Percentiles rank a stretch among this genome's conserved stretches.
These are phyloP conservation scores for Sebastes umbrosus DNA, from an alignment of 2,797 vertebrate genomes.

Conservation along the genomic window DNA sequence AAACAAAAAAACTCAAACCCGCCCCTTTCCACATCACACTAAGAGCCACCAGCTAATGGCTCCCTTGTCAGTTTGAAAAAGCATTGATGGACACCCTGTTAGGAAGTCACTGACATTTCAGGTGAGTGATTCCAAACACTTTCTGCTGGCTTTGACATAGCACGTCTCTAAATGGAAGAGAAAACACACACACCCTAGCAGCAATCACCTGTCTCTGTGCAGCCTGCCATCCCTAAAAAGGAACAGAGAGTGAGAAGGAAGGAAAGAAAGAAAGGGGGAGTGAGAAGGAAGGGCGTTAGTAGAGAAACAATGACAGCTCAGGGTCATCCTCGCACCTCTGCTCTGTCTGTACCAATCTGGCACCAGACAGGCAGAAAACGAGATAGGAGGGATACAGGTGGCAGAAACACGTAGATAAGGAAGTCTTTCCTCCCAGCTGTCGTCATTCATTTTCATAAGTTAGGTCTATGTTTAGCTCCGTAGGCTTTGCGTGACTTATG, in stretches of 20 bases:
- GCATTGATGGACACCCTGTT: conserved; percentile 56
- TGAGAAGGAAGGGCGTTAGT: conserved; percentile 26
- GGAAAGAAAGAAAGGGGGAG: conserved; percentile 5
- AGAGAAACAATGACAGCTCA: conserved; percentile 75
- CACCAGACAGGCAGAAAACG: conserved; percentile 55
- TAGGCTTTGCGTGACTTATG: conserved; percentile 14
- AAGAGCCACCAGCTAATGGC: conserved; percentile 48
- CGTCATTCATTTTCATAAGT: conserved; percentile 52
- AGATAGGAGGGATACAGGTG: conserved; percentile 46
- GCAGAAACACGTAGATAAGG: conserved; percentile 53
- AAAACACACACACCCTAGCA: conserved; percentile 13
- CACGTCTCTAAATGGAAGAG: conserved; percentile 42
- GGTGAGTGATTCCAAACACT: conserved; percentile 67
- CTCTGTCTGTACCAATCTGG: conserved; percentile 51
- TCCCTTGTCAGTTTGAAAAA: conserved; percentile 62
- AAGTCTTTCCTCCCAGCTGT: conserved; percentile 25
- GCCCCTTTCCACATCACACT: conserved; percentile 21
- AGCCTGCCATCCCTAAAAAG: conserved; percentile 45
- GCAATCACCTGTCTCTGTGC: conserved; percentile 48
- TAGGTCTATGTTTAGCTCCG: conserved; percentile 22
- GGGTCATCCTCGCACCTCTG: conserved; percentile 69
- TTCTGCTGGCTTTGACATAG: conserved; percentile 50
- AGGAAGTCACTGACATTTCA: conserved; percentile 65
- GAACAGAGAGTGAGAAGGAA: conserved; percentile 14
- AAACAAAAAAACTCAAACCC: conserved; percentile 7